These are phyloP conservation scores for Ceratina australensis DNA, from an alignment of 1,140 invertebrate genomes.

Conservation along the genomic window DNA sequence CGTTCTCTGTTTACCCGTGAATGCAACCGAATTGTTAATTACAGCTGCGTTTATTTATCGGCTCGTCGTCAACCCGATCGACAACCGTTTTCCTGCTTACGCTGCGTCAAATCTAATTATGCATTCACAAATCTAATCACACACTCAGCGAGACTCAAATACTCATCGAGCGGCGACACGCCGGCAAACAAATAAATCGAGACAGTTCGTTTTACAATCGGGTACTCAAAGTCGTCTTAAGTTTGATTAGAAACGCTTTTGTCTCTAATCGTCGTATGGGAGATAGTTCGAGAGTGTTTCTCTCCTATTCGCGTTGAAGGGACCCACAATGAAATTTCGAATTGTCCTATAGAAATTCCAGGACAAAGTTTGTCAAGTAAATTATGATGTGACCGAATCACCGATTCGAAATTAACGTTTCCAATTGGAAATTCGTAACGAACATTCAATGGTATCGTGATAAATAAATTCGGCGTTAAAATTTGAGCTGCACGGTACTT, in stretches of 20 bases:
- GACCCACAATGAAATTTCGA: constrained; percentile 14
- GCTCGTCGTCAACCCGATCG: constrained; percentile 31
- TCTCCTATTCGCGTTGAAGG: neutral
- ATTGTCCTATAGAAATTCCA: neutral
- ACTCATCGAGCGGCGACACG: too few species aligned
- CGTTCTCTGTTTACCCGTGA: constrained; percentile 28
- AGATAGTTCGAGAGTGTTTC: neutral
- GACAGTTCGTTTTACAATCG: too few species aligned
- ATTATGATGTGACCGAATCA: neutral
- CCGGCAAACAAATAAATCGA: too few species aligned
- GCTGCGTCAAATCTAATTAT: neutral
- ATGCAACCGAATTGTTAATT: constrained; percentile 50
- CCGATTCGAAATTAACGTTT: neutral
- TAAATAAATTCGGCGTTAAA: too few species aligned
- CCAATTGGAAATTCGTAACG: too few species aligned
- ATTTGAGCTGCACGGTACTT: too few species aligned
- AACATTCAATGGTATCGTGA: too few species aligned
- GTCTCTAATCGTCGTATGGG: neutral
- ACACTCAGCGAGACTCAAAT: too few species aligned
- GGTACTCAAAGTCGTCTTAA: neutral
- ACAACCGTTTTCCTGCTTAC: neutral
- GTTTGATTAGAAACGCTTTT: neutral
- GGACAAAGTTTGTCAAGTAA: neutral
- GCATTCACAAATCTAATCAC: too few species aligned
- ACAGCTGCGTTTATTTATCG: constrained; percentile 46